Evolutionary conservation across 1,140 invertebrate species (phyloP).

Genomic region (Samia ricini): DNA sequence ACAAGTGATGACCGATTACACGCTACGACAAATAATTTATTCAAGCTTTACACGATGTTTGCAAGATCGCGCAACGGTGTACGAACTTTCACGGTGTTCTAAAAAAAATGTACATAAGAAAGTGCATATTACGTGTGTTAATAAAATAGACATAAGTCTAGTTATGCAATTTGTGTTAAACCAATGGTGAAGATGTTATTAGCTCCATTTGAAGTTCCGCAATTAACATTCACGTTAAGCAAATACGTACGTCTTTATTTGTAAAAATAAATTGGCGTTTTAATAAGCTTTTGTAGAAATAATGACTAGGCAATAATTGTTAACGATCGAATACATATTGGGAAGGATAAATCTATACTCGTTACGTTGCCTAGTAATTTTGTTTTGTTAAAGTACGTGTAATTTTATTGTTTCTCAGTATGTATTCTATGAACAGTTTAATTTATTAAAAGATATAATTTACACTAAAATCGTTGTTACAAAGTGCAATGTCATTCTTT

Average conservation of each 20-base stretch:
- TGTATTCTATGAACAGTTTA: too few species aligned
- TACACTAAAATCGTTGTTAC: too few species aligned
- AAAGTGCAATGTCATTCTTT: too few species aligned
- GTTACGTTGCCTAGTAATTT: too few species aligned
- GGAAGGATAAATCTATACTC: too few species aligned
- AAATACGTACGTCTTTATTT: background rate
- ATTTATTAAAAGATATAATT: too few species aligned
- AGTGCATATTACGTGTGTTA: background rate
- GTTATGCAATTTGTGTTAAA: background rate
- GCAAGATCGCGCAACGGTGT: slow-evolving; percentile 7
- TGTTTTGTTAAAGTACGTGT: too few species aligned
- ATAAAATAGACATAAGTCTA: background rate
- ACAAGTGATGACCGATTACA: background rate
- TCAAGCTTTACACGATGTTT: slow-evolving; percentile 7
- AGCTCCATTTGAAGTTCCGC: background rate
- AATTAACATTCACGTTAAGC: background rate
- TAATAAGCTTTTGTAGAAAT: too few species aligned
- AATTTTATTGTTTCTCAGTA: too few species aligned
- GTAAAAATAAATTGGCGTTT: too few species aligned
- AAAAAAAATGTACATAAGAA: background rate
- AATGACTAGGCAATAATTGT: too few species aligned
- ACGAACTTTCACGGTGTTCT: slow-evolving; percentile 16
- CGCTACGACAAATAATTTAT: slow-evolving; percentile 5
- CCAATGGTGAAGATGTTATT: background rate
- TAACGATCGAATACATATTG: too few species aligned